These are phyloP conservation scores for Craniophora ligustri DNA, from an alignment of 2,888 invertebrate genomes.

Conservation along the genomic window DNA sequence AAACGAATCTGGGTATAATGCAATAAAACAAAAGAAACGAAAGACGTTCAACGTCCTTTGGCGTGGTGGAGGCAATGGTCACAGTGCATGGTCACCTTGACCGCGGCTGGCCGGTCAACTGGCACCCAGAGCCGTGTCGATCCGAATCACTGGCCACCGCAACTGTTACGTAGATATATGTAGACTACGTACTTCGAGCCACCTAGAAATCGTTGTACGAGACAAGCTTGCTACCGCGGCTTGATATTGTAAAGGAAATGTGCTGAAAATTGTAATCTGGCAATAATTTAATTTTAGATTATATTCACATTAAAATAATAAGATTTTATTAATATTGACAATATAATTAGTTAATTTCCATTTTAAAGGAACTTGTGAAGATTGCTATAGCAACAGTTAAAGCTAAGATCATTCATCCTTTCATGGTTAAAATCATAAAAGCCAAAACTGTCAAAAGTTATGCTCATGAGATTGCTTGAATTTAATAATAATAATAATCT, in stretches of 20 bases:
- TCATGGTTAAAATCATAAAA: no score
- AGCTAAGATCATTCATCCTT: no score
- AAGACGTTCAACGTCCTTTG: slow-evolving; percentile 51
- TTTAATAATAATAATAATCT: no score
- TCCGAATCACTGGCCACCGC: slow-evolving; percentile 59
- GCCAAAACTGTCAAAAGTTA: no score
- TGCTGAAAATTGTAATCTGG: no score
- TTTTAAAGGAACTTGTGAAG: no score
- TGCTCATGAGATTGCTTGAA: no score
- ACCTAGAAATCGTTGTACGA: slow-evolving; percentile 39
- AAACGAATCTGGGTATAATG: slow-evolving; percentile 32
- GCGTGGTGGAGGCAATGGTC: slow-evolving; percentile 52
- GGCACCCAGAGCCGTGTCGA: slow-evolving; percentile 46
- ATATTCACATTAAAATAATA: no score
- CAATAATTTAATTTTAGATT: no score
- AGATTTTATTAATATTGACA: no score
- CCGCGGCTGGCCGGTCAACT: slow-evolving; percentile 66
- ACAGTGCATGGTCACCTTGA: slow-evolving; percentile 71
- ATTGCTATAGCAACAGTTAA: neutral
- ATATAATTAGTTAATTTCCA: no score
- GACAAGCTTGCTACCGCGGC: neutral
- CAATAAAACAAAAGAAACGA: slow-evolving; percentile 36
- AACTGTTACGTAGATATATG: slow-evolving; percentile 60
- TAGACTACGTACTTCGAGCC: slow-evolving; percentile 20
- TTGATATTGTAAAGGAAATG: neutral